Base-by-base conservation (phyloP, 1,140 invertebrate species). In the Hyles vespertilio region DNA sequence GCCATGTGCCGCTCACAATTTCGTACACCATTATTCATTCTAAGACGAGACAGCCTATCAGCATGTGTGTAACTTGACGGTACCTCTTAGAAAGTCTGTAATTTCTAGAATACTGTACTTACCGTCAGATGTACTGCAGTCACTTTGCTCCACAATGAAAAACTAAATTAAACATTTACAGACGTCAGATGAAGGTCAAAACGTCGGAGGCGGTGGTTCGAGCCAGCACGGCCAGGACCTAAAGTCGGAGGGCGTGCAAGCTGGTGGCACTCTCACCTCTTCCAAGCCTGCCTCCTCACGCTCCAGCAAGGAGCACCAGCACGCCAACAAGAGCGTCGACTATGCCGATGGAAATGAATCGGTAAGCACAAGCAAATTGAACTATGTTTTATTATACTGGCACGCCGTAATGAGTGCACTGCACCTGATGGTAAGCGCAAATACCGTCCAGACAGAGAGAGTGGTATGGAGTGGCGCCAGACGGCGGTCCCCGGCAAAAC, bases 221-320 rank as follows among this genome's bases (percentile, higher is more conserved):
- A 34, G 65, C 63, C 72, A 92, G 80, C 74, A 89, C 70, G 87
- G 77, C 51, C 91, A 92, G 62, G 92, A 93, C 59, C 79, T 89
- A 2, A 95, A 95, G 84, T 95, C 94, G 3, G 95, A 96, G 87
- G 94, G 94, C 3, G 95, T 94, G 0, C 95, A 96, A 80, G 94
- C 94, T 0, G 94, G 94, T 22, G 94, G 94, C 3, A 93, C 94
- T 0, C 81, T 95, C 32, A 89, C 83, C 2, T 75, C 81, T 5
- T 89, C 90, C 47, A 93, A 92, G 70, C 91, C 88, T 3, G 92
- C 92, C 32, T 93, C 92, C 7, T 92, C 92, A 3, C 90, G 93
- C 7, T 68, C 87, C 6, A 81, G 69, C 56, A 93, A 92, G 74
- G 93, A 92, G 34, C 92, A 93, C 10, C 93, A 94, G 70, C 93